phyloP scores from a whole-genome alignment of 2,797 vertebrate species.

The Characodon lateralis region DNA sequence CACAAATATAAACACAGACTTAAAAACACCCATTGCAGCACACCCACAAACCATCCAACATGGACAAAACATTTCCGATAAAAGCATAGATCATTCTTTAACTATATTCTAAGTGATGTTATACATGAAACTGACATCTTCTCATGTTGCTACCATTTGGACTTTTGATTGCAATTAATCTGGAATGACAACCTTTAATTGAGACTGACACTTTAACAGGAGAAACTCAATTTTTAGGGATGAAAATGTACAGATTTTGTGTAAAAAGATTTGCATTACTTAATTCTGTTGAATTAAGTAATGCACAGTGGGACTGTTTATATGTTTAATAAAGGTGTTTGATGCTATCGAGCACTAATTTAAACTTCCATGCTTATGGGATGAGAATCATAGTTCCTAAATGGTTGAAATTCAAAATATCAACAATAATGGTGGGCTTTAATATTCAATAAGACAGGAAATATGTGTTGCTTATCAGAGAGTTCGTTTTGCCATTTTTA shows the following conservation, averaged over 20 bases:
- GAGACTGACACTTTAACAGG: neutral
- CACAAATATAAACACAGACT: constrained; percentile 57
- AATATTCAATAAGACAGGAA: too few species aligned
- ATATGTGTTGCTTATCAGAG: too few species aligned
- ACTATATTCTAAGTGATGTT: neutral
- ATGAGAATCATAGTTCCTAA: neutral
- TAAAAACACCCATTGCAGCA: neutral
- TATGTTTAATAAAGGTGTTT: too few species aligned
- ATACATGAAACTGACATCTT: neutral
- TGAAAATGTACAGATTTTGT: too few species aligned
- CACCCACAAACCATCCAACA: neutral
- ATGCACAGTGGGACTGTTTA: too few species aligned
- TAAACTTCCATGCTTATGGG: neutral
- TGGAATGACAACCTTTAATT: neutral
- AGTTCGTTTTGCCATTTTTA: too few species aligned
- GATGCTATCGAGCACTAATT: too few species aligned
- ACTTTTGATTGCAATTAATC: neutral
- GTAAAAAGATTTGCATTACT: too few species aligned
- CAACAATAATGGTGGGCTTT: too few species aligned
- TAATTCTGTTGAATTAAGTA: too few species aligned
- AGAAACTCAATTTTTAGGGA: neutral
- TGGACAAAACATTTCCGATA: neutral
- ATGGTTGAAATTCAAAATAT: too few species aligned
- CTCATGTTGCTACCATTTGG: neutral
- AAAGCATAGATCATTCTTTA: neutral